Percentiles rank a stretch among this genome's conserved stretches.
Conservation (phyloP, 2,797 vertebrate species). For the Lemur catta region DNA sequence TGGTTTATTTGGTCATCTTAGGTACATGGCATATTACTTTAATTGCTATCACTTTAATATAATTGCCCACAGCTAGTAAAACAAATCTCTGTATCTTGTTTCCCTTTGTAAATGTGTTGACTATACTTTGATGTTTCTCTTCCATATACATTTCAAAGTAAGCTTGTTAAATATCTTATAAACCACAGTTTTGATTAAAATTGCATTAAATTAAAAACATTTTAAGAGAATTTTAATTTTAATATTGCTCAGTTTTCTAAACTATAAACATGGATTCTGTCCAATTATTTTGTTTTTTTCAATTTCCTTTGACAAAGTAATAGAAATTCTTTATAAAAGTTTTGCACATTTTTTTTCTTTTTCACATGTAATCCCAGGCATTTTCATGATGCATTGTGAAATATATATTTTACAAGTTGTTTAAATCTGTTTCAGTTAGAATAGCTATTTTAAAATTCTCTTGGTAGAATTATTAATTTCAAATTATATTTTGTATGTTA, state of each 20-base stretch:
- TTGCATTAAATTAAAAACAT: neutral
- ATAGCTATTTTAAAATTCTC: neutral
- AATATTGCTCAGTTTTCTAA: neutral
- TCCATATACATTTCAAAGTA: neutral
- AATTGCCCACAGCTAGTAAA: neutral
- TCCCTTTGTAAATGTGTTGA: neutral
- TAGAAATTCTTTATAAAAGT: no score
- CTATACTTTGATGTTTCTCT: neutral
- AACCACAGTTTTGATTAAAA: neutral
- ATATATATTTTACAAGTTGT: neutral
- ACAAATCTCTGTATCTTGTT: neutral
- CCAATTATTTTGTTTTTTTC: neutral
- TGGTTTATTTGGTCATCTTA: neutral
- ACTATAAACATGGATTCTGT: neutral
- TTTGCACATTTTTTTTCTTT: neutral
- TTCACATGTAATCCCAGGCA: no score
- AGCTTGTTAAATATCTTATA: neutral
- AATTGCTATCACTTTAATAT: neutral
- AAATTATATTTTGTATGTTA: neutral
- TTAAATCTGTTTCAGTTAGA: neutral
- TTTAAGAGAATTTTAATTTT: neutral
- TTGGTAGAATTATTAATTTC: neutral
- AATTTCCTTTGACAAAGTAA: neutral
- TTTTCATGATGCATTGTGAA: neutral
- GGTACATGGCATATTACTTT: neutral